A percentile compares a stretch with the other conserved stretches of the same genome.
Conservation (phyloP, 2,888 invertebrate species). For the Nephrotoma guestfalica region DNA sequence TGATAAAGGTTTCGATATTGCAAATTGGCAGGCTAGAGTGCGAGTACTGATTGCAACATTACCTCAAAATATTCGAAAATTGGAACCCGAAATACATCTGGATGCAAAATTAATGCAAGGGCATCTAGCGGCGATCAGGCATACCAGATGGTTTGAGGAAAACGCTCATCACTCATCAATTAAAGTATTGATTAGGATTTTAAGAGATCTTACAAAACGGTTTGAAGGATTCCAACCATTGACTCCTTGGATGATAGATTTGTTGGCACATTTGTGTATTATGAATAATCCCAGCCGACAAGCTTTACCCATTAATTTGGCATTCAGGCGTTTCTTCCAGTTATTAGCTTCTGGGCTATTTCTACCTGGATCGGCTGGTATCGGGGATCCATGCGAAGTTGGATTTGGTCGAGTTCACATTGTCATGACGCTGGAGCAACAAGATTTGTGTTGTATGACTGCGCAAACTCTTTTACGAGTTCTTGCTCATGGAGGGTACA, state of each 20-base stretch:
- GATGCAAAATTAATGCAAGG: constrained; percentile 67
- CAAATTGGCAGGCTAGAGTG: constrained; percentile 71
- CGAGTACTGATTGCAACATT: constrained; percentile 86
- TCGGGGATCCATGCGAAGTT: constrained; percentile 88
- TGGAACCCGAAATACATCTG: constrained; percentile 75
- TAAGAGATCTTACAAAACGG: constrained; percentile 81
- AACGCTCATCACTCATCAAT: constrained; percentile 95
- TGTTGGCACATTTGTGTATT: constrained; percentile 89
- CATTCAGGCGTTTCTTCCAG: constrained; percentile 80
- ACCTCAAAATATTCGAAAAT: constrained; percentile 81
- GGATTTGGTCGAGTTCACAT: constrained; percentile 82
- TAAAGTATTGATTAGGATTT: constrained; percentile 81
- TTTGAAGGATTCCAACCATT: constrained; percentile 84
- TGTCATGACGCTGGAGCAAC: constrained; percentile 76
- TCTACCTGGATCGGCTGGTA: constrained; percentile 83
- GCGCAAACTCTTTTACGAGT: constrained; percentile 79
- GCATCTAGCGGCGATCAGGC: constrained; percentile 86
- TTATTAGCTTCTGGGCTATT: constrained; percentile 87
- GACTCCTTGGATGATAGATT: constrained; percentile 93
- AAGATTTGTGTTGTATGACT: constrained; percentile 85
- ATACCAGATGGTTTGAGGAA: constrained; percentile 96
- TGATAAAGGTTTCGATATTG: constrained; percentile 79
- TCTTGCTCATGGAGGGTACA: constrained; percentile 84
- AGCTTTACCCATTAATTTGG: constrained; percentile 81
- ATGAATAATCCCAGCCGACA: constrained; percentile 92